A percentile compares a stretch with the other conserved stretches of the same genome.
phyloP scores from a whole-genome alignment of 2,797 vertebrate species.

The Sebastes oblongus region DNA sequence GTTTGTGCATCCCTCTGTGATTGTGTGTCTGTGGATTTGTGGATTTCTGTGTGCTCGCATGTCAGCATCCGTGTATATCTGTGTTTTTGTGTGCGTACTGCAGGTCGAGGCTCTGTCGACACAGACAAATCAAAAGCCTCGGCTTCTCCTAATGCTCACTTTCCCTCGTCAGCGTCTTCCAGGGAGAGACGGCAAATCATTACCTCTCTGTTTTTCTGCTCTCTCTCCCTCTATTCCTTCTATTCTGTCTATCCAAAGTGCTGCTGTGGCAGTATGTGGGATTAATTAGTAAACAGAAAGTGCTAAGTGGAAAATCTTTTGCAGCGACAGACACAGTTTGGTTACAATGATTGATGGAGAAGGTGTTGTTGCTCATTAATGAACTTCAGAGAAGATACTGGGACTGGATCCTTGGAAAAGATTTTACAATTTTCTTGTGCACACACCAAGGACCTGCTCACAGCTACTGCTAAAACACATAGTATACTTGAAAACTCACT shows the following conservation, averaged over 20 bases:
- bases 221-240: slow-evolving; percentile 21
- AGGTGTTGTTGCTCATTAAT: slow-evolving; percentile 51
- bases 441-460: background rate
- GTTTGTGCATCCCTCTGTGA: background rate
- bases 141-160: slow-evolving; percentile 57
- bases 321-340: slow-evolving; percentile 52
- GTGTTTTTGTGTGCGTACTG: background rate
- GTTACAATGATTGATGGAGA: slow-evolving; percentile 64
- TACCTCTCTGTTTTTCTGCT: slow-evolving; percentile 64
- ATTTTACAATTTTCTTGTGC: background rate
- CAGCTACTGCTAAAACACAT: background rate
- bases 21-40: background rate
- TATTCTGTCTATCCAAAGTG: slow-evolving; percentile 53
- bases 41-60: background rate
- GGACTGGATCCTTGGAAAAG: background rate
- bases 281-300: slow-evolving; percentile 76
- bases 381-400: slow-evolving; percentile 25
- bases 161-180: slow-evolving; percentile 65
- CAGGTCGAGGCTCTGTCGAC: slow-evolving; percentile 30
- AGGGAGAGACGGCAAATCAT: slow-evolving; percentile 65
- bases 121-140: slow-evolving; percentile 52
- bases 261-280: slow-evolving; percentile 60
- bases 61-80: background rate
- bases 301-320: slow-evolving; percentile 73
- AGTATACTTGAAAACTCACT: background rate